These are phyloP conservation scores for Malthinus seriepunctatus DNA, from an alignment of 2,888 invertebrate species.

Conservation along the genomic window DNA sequence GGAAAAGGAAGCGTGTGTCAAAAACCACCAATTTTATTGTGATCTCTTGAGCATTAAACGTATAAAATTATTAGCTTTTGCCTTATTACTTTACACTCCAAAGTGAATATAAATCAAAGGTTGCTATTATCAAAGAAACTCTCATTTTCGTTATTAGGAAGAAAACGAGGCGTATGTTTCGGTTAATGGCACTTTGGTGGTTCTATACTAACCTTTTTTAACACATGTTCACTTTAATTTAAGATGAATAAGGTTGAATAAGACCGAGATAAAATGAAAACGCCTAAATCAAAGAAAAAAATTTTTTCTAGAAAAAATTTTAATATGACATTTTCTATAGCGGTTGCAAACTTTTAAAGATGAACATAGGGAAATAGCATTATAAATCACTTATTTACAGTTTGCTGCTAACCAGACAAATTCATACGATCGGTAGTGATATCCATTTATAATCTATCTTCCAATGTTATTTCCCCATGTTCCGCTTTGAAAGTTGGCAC, in stretches of 20 bases:
- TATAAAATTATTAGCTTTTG: slow-evolving; percentile 10
- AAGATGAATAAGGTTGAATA: background rate
- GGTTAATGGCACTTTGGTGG: slow-evolving; percentile 12
- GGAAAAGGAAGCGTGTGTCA: slow-evolving; percentile 13
- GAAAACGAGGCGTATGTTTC: slow-evolving; percentile 11
- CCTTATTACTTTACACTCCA: slow-evolving; percentile 10
- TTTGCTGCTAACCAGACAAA: too few relatives aligned
- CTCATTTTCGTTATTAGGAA: slow-evolving; percentile 12
- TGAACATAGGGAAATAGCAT: too few relatives aligned
- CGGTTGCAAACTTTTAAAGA: too few relatives aligned
- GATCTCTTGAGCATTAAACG: slow-evolving; percentile 14
- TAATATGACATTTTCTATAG: too few relatives aligned
- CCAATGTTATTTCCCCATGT: too few relatives aligned
- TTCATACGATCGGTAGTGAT: too few relatives aligned
- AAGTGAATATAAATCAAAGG: slow-evolving; percentile 22
- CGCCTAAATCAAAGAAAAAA: too few relatives aligned
- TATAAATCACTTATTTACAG: too few relatives aligned
- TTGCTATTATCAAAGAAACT: slow-evolving; percentile 18
- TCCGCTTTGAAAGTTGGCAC: too few relatives aligned
- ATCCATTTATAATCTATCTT: too few relatives aligned
- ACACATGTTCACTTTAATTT: background rate
- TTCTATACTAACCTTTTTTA: background rate
- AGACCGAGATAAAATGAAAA: background rate
- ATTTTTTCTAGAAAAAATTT: too few relatives aligned
- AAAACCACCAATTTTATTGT: slow-evolving; percentile 5